Conservation (phyloP, 2,797 vertebrate species). For the Furcifer pardalis region DNA sequence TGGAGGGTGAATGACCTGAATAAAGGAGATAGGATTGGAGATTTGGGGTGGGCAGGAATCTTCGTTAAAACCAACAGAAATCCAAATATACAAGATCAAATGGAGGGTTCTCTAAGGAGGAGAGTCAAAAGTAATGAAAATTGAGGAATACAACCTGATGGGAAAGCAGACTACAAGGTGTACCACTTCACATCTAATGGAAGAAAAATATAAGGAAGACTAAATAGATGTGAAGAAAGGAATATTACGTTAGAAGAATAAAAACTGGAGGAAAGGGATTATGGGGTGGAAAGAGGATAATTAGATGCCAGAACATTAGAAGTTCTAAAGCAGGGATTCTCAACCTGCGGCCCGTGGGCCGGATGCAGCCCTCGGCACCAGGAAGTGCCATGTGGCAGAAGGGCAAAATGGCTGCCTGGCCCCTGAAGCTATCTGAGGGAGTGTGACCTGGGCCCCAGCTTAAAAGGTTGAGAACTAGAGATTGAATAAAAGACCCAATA, state of each 20-base stretch:
- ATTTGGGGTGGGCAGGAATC: background rate
- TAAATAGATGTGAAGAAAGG: background rate
- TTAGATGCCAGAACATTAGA: background rate
- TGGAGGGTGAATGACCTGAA: background rate
- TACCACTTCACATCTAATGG: background rate
- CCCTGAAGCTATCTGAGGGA: too few relatives aligned
- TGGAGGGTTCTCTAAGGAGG: background rate
- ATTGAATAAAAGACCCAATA: background rate
- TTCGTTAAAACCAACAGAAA: background rate
- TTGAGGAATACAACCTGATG: background rate
- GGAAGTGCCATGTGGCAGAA: too few relatives aligned
- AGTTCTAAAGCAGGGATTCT: too few relatives aligned
- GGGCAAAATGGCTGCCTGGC: too few relatives aligned
- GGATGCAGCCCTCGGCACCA: too few relatives aligned
- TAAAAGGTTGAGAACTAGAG: too few relatives aligned
- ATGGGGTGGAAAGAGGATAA: background rate
- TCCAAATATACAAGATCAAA: background rate
- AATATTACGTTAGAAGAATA: background rate
- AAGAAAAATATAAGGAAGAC: background rate
- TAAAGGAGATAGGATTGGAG: background rate
- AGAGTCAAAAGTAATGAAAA: background rate
- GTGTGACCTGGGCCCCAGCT: too few relatives aligned
- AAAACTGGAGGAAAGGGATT: background rate
- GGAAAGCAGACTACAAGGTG: background rate
- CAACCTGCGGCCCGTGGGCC: too few relatives aligned